Base-by-base conservation (phyloP, 2,797 vertebrate species). In the Sardinella longiceps region DNA sequence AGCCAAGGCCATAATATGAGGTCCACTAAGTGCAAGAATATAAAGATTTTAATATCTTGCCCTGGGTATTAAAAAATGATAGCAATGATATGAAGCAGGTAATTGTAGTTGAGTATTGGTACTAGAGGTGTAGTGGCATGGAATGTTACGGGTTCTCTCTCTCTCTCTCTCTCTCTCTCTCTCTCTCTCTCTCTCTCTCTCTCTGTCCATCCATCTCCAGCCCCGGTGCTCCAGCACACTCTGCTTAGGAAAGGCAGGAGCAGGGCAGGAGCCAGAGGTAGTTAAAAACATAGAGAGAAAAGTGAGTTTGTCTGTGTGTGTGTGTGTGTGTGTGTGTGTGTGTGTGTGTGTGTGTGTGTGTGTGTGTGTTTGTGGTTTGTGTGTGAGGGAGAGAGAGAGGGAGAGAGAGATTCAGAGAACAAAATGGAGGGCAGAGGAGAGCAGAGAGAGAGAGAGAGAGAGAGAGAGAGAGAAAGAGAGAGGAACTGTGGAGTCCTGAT, bases 401-500 rank as follows among this genome's bases (percentile, higher is more conserved):
- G 50, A 23, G 53, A 58, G 20, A 58, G 53, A n/a, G 53, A 23
- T 3, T 23, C 18, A 56, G 53, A 20, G 51, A 56, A 20, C 10
- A 14, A 51, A 14, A 51, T 9, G 15, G 53, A 56, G 3, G 53
- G n/a, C 20, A 58, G 56, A 58, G 56, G 56, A 66, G 28, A 30
- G 25, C n/a, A 30, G n/a, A 30, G 60, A 66, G 25, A 70, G 63
- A 70, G 28, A 70, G 28, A 70, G 63, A 70, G 63, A 33, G 63
- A 70, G 63, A 18, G 14, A 5, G 63, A 70, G 2, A 70, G 30
- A 70, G 63, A 70, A 5, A n/a, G 53, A 53, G 53, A 56, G 30
- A 4, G 14, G 33, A 37, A 70, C 63, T 14, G 63, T 70, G 63
- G 63, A 70, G 63, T 70, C 63, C 63, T 70, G 63, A 70, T 70